A percentile compares a stretch with the other conserved stretches of the same genome.
These are phyloP conservation scores for Scomberomorus guttatus DNA, from an alignment of 2,797 vertebrate species.

Conservation along the genomic window DNA sequence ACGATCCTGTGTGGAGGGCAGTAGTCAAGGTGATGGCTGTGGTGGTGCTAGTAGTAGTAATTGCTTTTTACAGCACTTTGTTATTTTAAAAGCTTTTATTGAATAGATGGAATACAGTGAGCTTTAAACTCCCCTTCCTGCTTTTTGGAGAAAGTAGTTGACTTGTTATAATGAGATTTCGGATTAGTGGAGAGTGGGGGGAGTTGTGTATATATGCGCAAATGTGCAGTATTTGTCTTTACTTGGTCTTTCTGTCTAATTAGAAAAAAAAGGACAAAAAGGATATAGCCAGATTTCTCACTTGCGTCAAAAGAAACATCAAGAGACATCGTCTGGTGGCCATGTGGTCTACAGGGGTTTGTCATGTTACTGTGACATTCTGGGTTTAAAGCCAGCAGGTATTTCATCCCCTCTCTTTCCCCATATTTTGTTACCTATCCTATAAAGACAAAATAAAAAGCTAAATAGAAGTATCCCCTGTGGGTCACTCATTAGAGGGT, in stretches of 20 bases:
- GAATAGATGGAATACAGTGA: neutral
- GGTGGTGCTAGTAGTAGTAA: neutral
- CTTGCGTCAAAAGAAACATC: neutral
- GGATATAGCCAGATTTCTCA: neutral
- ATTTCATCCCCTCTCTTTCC: neutral
- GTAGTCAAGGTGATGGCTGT: neutral
- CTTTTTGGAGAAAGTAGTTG: neutral
- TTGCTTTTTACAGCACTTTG: neutral
- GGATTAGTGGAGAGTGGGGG: neutral
- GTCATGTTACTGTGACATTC: neutral
- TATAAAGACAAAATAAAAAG: slow-evolving; percentile 4
- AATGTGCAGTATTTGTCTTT: neutral
- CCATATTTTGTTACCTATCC: neutral
- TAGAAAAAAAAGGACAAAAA: neutral
- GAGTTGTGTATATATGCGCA: neutral
- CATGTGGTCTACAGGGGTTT: neutral
- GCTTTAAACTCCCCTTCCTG: neutral
- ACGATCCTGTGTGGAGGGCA: slow-evolving; percentile 9
- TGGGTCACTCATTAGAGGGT: neutral
- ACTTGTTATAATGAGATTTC: slow-evolving; percentile 5
- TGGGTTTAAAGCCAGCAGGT: neutral
- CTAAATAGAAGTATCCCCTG: neutral
- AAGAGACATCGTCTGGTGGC: neutral
- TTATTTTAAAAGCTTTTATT: slow-evolving; percentile 1
- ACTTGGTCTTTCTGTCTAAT: neutral